Percentiles rank a stretch among this genome's conserved stretches.
Evolutionary conservation across 1,140 invertebrate species (phyloP).

Genomic region (Pseudomyrmex flavicornis): DNA sequence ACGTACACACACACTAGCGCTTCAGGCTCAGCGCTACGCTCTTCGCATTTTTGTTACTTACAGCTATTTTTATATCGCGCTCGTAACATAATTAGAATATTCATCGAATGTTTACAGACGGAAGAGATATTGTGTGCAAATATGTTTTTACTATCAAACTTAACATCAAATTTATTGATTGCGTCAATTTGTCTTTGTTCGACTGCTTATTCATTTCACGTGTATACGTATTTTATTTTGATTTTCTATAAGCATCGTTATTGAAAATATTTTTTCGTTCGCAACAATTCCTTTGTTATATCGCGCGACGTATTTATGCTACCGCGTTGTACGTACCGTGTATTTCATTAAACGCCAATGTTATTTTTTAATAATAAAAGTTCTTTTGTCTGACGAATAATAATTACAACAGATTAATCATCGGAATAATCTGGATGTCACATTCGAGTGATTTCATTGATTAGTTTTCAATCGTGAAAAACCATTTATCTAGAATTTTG

Average conservation of each 20-base stretch:
- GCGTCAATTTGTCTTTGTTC: slow-evolving; percentile 7
- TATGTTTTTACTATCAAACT: not conserved
- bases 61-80: not conserved
- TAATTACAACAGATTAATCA: not conserved
- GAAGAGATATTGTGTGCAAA: not conserved
- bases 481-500: no score
- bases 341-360: not conserved
- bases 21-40: not conserved
- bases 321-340: not conserved
- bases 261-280: slow-evolving; percentile 32
- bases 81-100: slow-evolving; percentile 12
- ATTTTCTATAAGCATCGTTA: slow-evolving; percentile 15
- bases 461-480: not conserved
- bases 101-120: not conserved
- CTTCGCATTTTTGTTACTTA: not conserved
- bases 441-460: not conserved
- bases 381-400: not conserved
- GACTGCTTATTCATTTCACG: not conserved
- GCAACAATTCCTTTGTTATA: slow-evolving; percentile 17
- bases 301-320: slow-evolving; percentile 6
- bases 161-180: slow-evolving; percentile 8
- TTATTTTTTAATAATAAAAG: slow-evolving; percentile 37
- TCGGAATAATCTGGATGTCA: not conserved
- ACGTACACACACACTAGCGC: not conserved
- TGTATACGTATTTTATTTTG: not conserved